Base-by-base conservation (phyloP, 2,888 invertebrate genomes). In the Oscheius myriophilus region DNA sequence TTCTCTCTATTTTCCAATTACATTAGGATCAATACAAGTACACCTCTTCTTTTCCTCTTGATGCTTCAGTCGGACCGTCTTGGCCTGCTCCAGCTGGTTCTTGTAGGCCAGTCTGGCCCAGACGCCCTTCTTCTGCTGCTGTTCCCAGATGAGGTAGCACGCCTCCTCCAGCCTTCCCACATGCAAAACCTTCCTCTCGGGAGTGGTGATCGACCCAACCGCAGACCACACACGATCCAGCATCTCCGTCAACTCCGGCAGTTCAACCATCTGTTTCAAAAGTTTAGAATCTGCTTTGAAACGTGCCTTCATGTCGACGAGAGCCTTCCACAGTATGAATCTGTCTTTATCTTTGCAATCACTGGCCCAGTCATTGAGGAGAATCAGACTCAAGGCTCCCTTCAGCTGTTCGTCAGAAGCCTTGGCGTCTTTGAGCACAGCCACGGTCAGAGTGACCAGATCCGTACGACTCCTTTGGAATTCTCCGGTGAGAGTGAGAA, bases 301-400 rank as follows among this genome's bases (percentile, higher is more conserved):
- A n/a, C 12, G 9, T 14, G 42, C 59, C 59, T 58, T 59, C 41
- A 59, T 59, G 12, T 42, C 39, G 18, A 68, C 39, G 14, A 68
- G 33, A 9, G 68, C 62, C 26, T 61, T 53, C 68, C 68, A 68
- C 1, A 68, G 54, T 16, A 26, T 14, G 9, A 12, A 14, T n/a
- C 68, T 12, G 9, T 42, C 46, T 14, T 16, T 12, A 2, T 43
- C 41, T 9, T 23, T 51, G 16, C 53, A 26, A 3, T 41, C 23
- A 23, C 21, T 43, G 2, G 54, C 54, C 62, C 52, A 62, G 7
- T 54, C 42, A 14, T 33, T 54, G 23, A 12, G 53, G n/a, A 33
- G 6, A n/a, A 68, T 46, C 18, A 68, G n/a, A 12, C 12, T 21
- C 26, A 68, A n/a, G 26, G 54, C 62, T 18, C 57, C 68, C 23